A percentile compares a stretch with the other conserved stretches of the same genome.
Evolutionary conservation across 2,113 vertebrate species (phyloP).

Genomic region (Ornithorhynchus anatinus): DNA sequence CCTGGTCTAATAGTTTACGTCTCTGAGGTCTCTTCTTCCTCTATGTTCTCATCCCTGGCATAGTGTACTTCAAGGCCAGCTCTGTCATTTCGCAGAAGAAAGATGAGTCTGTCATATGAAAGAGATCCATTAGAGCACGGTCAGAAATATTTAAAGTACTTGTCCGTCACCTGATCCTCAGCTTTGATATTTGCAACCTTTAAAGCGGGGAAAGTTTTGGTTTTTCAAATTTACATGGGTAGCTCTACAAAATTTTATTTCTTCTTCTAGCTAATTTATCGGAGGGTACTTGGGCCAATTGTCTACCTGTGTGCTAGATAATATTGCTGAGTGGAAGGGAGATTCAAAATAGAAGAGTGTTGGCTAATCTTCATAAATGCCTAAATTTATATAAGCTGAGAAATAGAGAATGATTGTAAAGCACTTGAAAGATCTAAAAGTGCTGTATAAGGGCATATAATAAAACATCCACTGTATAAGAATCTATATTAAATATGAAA

Average conservation of each 20-base stretch:
- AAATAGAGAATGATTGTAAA: slow-evolving; percentile 36
- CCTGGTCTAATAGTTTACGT: slow-evolving; percentile 15
- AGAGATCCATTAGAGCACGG: slow-evolving; percentile 18
- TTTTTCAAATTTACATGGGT: slow-evolving; percentile 65
- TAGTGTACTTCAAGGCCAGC: slow-evolving; percentile 24
- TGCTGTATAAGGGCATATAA: not conserved
- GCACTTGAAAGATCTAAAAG: slow-evolving; percentile 24
- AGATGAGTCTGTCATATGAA: slow-evolving; percentile 29
- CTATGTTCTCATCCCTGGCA: not conserved
- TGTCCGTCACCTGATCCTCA: slow-evolving; percentile 33
- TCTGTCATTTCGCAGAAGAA: slow-evolving; percentile 38
- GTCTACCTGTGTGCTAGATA: not conserved
- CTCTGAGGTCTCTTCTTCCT: not conserved
- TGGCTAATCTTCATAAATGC: slow-evolving; percentile 35
- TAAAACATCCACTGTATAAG: slow-evolving; percentile 1
- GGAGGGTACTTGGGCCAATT: slow-evolving; percentile 12
- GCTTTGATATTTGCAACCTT: slow-evolving; percentile 47
- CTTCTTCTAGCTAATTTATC: slow-evolving; percentile 30
- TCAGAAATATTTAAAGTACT: slow-evolving; percentile 43
- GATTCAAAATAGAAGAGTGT: slow-evolving; percentile 53
- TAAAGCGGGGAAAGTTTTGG: slow-evolving; percentile 59
- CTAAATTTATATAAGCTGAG: slow-evolving; percentile 23
- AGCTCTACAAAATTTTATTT: slow-evolving; percentile 33
- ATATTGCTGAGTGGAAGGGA: slow-evolving; percentile 29
- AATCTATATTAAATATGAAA: slow-evolving; percentile 17